Evolutionary conservation across 1,140 invertebrate genomes (phyloP), one percentile per base, ranked within the genome.

Genomic region (Helicoverpa zea): DNA sequence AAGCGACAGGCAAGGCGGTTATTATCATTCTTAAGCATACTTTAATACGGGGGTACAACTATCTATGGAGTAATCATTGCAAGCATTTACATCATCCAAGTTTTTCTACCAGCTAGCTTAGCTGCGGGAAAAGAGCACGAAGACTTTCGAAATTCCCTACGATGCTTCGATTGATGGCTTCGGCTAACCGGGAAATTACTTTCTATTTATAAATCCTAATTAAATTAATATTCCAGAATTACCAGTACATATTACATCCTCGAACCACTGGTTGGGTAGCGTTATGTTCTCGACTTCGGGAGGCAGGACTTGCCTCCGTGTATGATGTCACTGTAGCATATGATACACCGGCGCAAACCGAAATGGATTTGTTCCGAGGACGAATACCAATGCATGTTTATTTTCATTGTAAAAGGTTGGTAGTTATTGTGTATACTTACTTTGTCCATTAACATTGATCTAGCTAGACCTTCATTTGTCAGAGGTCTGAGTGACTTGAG

Each of bases 211-310:
- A 7, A 3, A 5, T 35, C 7, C 35, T 35, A 35, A 35, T 3
- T 35, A 35, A 2, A 35, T 35, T 7, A 43, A 7, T 43, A 61
- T 59, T 63, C 51, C 87, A 96, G 90, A 90, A 94, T 59, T 98
- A 98, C 84, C 94, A 97, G 9, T 97, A 97, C 88, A 97, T 98
- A 7, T 93, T 99, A 0, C 98, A 99, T 94, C 98, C 98, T 0
- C 96, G 98, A 83, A 98, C 97, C 2, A 98, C 97, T 2, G 98
- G 98, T 1, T 98, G 98, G 94, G 96, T 96, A 52, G 98, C 96
- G 86, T 89, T 98, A 47, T 96, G 96, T 58, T 95, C 97, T 86
- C 96, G 98, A 87, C 94, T 97, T 78, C 93, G 96, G 88, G 96
- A 95, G 49, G 93, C 96, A 5, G 96, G 96, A 51, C 90, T 98